These are phyloP conservation scores for Sebastes fasciatus DNA, from an alignment of 2,113 vertebrate genomes.

Conservation along the genomic window DNA sequence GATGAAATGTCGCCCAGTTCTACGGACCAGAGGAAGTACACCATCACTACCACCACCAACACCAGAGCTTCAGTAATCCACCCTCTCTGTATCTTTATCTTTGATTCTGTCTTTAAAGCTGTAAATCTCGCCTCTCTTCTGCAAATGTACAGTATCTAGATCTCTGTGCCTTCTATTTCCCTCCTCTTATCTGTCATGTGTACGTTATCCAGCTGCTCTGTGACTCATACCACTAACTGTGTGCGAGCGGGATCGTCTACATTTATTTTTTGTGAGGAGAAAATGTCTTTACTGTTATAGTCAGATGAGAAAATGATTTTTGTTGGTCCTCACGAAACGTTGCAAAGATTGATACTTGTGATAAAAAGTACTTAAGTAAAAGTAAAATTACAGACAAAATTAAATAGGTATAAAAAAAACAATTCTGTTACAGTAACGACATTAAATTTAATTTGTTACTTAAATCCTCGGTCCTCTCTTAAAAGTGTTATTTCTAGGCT, in stretches of 20 bases:
- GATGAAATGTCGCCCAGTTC: neutral
- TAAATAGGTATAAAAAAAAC: too few relatives aligned
- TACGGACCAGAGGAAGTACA: neutral
- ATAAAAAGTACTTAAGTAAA: neutral
- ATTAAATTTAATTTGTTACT: too few relatives aligned
- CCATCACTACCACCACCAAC: too few relatives aligned
- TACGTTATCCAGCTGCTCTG: conserved; percentile 11
- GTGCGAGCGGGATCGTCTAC: neutral
- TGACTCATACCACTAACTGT: conserved; percentile 18
- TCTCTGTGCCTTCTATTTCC: neutral
- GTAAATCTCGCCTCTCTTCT: neutral
- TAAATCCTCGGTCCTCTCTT: too few relatives aligned
- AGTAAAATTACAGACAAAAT: too few relatives aligned
- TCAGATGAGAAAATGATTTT: neutral
- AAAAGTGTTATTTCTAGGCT: too few relatives aligned
- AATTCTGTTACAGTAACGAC: too few relatives aligned
- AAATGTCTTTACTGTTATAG: neutral
- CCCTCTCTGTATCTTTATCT: neutral
- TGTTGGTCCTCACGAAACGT: neutral
- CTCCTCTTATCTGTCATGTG: neutral
- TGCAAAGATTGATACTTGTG: too few relatives aligned
- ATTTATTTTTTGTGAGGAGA: conserved; percentile 1
- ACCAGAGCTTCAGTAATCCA: neutral
- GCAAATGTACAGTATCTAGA: neutral
- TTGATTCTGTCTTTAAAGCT: neutral